Conservation (phyloP, 2,113 vertebrate species). For the Mesitornis unicolor region DNA sequence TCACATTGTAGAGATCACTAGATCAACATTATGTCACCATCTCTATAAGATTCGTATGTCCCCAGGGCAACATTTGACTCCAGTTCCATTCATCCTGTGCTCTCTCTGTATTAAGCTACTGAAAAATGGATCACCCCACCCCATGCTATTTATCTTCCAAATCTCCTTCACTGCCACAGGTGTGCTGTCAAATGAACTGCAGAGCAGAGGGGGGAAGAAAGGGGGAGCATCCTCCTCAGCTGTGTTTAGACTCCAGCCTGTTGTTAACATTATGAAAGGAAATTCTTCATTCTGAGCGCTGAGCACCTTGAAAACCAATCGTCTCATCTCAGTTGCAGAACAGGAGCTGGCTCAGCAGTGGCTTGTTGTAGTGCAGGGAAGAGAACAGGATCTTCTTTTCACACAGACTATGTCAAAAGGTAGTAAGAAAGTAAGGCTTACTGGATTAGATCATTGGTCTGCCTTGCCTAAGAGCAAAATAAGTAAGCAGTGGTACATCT, state of each 20-base stretch:
- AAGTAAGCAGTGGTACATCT: no score
- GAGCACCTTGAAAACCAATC: not conserved
- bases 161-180: not conserved
- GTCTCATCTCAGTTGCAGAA: not conserved
- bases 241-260: not conserved
- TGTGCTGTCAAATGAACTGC: not conserved
- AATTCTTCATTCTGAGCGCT: not conserved
- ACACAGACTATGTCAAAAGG: not conserved
- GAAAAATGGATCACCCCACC: not conserved
- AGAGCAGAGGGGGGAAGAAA: not conserved
- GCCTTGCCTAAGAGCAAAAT: not conserved
- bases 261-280: not conserved
- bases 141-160: not conserved
- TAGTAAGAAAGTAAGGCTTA: not conserved
- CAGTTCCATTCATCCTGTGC: not conserved
- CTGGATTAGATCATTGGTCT: not conserved
- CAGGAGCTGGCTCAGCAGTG: not conserved
- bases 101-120: not conserved
- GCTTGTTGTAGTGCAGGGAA: not conserved
- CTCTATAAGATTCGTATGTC: not conserved
- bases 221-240: not conserved
- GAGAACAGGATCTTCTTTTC: not conserved
- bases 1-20: not conserved
- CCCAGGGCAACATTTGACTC: not conserved
- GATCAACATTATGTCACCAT: not conserved